Base-by-base conservation (phyloP, 2,113 vertebrate species). In the Carlito syrichta region DNA sequence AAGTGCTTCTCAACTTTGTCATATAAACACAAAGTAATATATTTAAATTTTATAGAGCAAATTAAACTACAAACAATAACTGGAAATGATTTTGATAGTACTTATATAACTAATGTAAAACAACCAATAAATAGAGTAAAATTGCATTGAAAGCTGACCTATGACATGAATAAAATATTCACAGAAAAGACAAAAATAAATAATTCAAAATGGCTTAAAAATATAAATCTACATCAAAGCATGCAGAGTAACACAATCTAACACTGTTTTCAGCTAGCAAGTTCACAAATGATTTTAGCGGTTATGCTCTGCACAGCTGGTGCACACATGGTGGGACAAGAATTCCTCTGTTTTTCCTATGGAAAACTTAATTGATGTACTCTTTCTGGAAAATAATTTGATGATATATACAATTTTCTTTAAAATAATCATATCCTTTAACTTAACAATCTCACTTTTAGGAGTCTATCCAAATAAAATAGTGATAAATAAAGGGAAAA, bases 281-380 rank as follows among this genome's bases (percentile, higher is more conserved):
- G 11, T 52, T 40, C 45, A 23, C 38, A 71, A 38, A 25, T 11
- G 14, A n/a, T 85, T 54, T 22, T 45, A 23, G 19, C 10, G 58
- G 8, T 9, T 17, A 0, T 12, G 7, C 19, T 54, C 54, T 50
- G 83, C 30, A 4, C 0, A 4, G 48, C 68, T 27, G 40, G 5
- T 0, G 13, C 25, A 5, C 4, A 3, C 4, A 2, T 13, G 11
- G 13, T 1, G 13, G 52, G 35, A 43, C 5, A 52, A 4, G 8
- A 0, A 3, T 2, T 2, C 17, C 32, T 35, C 32, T 16, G 6
- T 43, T 30, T 58, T 19, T 54, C 62, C 27, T 43, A 43, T n/a
- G 43, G 58, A 38, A 89, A 60, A 69, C 3, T 22, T 38, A 27
- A 30, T 11, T 40, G 8, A 38, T 11, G 5, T 1, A 3, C 7